Conservation (phyloP, 1,140 invertebrate genomes). For the Trichonephila clavipes region DNA sequence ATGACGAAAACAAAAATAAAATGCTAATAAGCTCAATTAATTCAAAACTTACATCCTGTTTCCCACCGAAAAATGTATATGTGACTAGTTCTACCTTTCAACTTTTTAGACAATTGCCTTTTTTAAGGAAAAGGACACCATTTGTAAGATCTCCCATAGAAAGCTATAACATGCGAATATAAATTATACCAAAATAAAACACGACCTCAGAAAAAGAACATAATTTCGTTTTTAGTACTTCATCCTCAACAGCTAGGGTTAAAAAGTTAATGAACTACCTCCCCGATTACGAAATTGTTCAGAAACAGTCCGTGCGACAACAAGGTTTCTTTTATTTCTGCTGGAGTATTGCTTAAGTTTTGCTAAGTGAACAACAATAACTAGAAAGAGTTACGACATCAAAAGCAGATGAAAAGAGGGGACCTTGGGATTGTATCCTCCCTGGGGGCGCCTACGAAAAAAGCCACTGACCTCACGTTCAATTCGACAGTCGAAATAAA, state of each 20-base stretch:
- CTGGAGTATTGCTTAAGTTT: background rate
- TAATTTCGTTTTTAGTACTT: constrained; percentile 21
- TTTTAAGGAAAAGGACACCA: background rate
- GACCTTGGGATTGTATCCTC: background rate
- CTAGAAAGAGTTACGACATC: background rate
- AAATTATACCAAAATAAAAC: constrained; percentile 29
- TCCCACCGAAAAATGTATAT: background rate
- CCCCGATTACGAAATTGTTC: constrained; percentile 1
- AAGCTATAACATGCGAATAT: constrained; percentile 21
- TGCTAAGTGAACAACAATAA: background rate
- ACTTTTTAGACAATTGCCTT: background rate
- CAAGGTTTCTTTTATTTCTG: constrained; percentile 21
- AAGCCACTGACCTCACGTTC: constrained; percentile 2
- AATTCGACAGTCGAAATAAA: constrained; percentile 26
- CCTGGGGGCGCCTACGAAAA: background rate
- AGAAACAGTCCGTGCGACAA: background rate
- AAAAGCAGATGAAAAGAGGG: background rate
- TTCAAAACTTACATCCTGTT: constrained; percentile 4
- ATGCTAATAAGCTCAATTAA: constrained; percentile 13
- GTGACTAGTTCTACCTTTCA: background rate
- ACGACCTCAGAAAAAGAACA: background rate
- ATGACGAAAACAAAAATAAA: background rate
- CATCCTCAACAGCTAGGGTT: background rate
- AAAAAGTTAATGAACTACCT: constrained; percentile 31
- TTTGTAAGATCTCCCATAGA: background rate